Evolutionary conservation across 2,113 vertebrate genomes (phyloP).

Genomic region (Eclectus roratus): DNA sequence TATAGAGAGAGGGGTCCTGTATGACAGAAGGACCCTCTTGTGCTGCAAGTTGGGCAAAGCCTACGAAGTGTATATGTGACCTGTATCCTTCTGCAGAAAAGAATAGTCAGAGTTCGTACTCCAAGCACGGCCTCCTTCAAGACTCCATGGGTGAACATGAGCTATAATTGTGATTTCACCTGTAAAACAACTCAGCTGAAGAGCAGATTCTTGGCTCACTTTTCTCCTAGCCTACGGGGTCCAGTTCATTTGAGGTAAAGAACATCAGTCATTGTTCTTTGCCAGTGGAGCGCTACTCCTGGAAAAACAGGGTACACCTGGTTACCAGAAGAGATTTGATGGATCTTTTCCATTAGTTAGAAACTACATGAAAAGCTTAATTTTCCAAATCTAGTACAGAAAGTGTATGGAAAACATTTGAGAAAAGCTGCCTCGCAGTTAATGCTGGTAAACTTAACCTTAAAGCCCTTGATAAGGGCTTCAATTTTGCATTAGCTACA

Average conservation of each 20-base stretch:
- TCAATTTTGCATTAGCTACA: not conserved
- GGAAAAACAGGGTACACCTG: not conserved
- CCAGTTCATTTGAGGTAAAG: slow-evolving; percentile 13
- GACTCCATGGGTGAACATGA: not conserved
- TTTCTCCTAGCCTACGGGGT: not conserved
- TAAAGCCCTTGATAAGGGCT: not conserved
- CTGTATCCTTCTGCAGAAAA: not conserved
- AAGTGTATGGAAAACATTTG: not conserved
- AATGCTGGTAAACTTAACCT: not conserved
- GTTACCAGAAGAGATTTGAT: not conserved
- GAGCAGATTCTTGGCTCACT: not conserved
- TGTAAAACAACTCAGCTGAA: not conserved
- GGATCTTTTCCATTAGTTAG: not conserved
- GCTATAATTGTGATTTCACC: not conserved
- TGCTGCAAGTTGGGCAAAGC: not conserved
- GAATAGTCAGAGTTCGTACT: not conserved
- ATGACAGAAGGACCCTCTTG: not conserved
- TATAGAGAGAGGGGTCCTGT: not conserved
- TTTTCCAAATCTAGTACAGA: not conserved
- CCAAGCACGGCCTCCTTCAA: not conserved
- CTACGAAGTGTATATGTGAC: not conserved
- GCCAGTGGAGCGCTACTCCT: not conserved
- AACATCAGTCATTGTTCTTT: not conserved
- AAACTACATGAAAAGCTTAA: not conserved
- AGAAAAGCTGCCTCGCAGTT: not conserved